Evolutionary conservation across 2,888 invertebrate species (phyloP), one percentile per base, ranked within the genome.

Genomic region (Drosophila siamana): DNA sequence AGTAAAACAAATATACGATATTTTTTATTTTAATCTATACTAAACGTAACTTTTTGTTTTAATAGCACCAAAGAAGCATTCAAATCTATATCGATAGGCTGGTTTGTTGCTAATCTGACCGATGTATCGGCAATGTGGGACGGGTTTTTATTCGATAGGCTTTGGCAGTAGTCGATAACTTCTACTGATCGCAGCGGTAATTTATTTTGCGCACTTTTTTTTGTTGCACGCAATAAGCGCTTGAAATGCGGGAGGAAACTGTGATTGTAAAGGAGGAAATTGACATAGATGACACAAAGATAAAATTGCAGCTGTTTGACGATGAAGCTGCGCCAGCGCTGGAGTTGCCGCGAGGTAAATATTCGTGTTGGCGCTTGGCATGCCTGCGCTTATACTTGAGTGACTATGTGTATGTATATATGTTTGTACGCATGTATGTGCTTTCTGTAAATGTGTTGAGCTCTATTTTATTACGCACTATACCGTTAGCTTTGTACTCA

Each of bases 401-500:
- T 28, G 26, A 33, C 4, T 40, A 11, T 51, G 47, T 44, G 9
- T 57, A 4, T 33, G 33, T 33, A 4, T 30, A 2, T 30, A 11
- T 30, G 52, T 52, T 22, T 11, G 22, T 55, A 28, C 30, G 15
- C 40, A 50, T 69, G 55, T 36, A 30, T 50, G 36, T 28, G 11
- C 11, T 52, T 16, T 7, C 13, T 52, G 50, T 50, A 51, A 44
- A 51, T 69, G 78, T 59, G 64, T 69, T 51, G 56, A 41, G 26
- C 47, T 44, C 52, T 51, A 52, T 63, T 44, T 63, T 65, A 71
- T 65, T 75, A 79, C 85, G 77, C 85, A 85, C 65, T 78, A 52
- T 83, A 84, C 83, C 86, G 88, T 84, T 85, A 87, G 64, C 51
- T 64, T 48, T 61, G 48, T 56, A 5, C 38, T 57, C 33, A 28